Evolutionary conservation across 2,113 vertebrate species (phyloP).

Genomic region (Pseudorasbora parva): DNA sequence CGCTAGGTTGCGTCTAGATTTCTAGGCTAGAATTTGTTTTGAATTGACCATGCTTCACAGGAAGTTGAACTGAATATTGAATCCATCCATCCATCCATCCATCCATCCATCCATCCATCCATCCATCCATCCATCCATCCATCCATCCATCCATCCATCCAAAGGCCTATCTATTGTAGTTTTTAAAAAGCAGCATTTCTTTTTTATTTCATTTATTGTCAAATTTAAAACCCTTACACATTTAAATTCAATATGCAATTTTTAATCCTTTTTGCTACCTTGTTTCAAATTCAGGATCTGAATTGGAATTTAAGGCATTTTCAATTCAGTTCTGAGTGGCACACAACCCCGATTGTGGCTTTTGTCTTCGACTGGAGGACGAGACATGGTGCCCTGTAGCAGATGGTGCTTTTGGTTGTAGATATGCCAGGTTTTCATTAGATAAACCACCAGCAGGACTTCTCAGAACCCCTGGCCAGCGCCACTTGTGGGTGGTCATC

Average conservation of each 20-base stretch:
- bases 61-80: no score
- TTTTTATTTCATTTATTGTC: neutral
- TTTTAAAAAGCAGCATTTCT: no score
- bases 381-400: neutral
- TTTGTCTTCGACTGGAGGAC: neutral
- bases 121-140: no score
- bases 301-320: neutral
- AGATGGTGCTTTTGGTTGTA: constrained; percentile 16
- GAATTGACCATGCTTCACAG: no score
- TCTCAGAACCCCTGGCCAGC: constrained; percentile 26
- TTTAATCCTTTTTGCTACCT: neutral
- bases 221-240: neutral
- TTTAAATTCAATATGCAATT: neutral
- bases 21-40: no score
- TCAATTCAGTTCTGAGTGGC: neutral
- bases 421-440: constrained; percentile 40
- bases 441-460: constrained; percentile 29
- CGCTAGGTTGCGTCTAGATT: no score
- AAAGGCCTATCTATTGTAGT: no score
- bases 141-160: no score
- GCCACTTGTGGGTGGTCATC: constrained; percentile 46
- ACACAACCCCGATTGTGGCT: neutral
- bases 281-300: neutral
- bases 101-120: neutral
- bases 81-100: neutral